Percentiles rank a stretch among this genome's conserved stretches.
phyloP scores from a whole-genome alignment of 1,140 invertebrate species.

The Bombus consobrinus region DNA sequence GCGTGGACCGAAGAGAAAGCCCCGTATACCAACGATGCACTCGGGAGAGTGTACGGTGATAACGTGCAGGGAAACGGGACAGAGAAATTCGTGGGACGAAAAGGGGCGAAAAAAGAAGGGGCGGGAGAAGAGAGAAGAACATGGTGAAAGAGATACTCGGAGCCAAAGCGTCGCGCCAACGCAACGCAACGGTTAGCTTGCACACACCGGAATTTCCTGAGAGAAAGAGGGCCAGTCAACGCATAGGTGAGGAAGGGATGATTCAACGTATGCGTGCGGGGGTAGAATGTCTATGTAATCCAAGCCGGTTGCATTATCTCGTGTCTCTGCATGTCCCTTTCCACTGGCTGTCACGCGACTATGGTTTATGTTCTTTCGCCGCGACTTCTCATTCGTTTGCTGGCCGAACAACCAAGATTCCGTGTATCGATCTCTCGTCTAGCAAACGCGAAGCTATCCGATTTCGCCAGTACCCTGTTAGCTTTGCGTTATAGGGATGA shows the following conservation, averaged over 20 bases:
- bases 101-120: neutral
- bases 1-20: slow-evolving; percentile 8
- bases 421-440: slow-evolving; percentile 11
- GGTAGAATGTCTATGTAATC: slow-evolving; percentile 2
- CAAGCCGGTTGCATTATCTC: slow-evolving; percentile 26
- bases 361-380: slow-evolving; percentile 37
- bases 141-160: neutral
- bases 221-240: neutral
- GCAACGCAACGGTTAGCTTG: slow-evolving; percentile 15
- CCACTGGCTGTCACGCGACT: neutral
- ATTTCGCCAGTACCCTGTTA: slow-evolving; percentile 28
- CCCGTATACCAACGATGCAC: neutral
- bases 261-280: slow-evolving; percentile 1
- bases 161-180: slow-evolving; percentile 42
- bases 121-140: neutral
- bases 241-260: neutral
- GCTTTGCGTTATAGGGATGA: neutral
- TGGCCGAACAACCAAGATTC: slow-evolving; percentile 17
- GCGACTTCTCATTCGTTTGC: slow-evolving; percentile 22
- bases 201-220: no score
- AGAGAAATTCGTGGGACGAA: neutral
- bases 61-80: neutral
- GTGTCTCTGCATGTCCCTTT: neutral
- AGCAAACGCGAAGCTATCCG: slow-evolving; percentile 19
- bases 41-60: neutral